phyloP scores from a whole-genome alignment of 23 tunicate species.

The Oikopleura dioica region DNA sequence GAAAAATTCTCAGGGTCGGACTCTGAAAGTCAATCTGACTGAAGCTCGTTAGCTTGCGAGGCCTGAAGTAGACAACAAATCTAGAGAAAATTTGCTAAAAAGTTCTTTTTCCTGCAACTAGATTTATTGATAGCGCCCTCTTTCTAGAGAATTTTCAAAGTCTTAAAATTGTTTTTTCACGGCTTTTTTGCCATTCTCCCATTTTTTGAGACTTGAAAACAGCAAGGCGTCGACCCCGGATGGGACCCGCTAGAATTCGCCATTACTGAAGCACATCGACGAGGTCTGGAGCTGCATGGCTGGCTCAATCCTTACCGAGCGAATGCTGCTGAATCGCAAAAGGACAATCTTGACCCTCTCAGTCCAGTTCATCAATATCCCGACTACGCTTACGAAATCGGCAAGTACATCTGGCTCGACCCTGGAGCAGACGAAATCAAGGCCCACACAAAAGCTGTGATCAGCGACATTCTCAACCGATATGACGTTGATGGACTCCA shows the following conservation, averaged over 20 bases:
- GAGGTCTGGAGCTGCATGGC: not conserved
- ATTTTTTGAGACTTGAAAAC: too few relatives aligned
- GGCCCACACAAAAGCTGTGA: not conserved
- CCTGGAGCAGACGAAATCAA: not conserved
- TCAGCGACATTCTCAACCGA: not conserved
- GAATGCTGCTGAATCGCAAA: not conserved
- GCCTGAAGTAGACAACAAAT: too few relatives aligned
- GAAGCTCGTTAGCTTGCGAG: too few relatives aligned
- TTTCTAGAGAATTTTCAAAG: too few relatives aligned
- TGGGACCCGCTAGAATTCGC: conserved; percentile 15
- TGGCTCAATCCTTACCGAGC: conserved; percentile 10
- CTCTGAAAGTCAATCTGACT: too few relatives aligned
- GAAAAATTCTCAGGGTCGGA: too few relatives aligned
- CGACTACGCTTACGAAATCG: not conserved
- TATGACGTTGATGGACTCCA: not conserved
- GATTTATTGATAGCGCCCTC: too few relatives aligned
- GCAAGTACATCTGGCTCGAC: not conserved
- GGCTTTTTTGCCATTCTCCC: too few relatives aligned
- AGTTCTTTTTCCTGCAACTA: too few relatives aligned
- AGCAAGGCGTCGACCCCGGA: not conserved
- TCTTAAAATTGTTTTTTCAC: too few relatives aligned
- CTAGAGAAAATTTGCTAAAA: too few relatives aligned
- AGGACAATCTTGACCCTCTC: not conserved
- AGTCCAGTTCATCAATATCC: not conserved
- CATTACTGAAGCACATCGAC: not conserved